Conservation (phyloP, 2,113 vertebrate species). For the human (Homo sapiens) region GRCh38 chr11:109248501-109249000, state of each 20-base stretch:
- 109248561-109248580: neutral
- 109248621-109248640: neutral
- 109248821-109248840: neutral
- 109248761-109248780: neutral
- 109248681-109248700: neutral
- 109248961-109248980: neutral
- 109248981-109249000: neutral
- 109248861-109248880: neutral
- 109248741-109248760: neutral
- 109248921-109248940: neutral
- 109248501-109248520: neutral
- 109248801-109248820: neutral
- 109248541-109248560: neutral
- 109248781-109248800: neutral
- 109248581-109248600: neutral
- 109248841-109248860: neutral
- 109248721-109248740: neutral
- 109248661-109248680: neutral
- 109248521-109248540: neutral
- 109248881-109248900: neutral
- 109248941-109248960: neutral
- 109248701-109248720: neutral
- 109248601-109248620: neutral
- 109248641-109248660: neutral
- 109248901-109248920: neutral